Conservation (phyloP, 2,888 invertebrate genomes). For the Nudaria mundana region DNA sequence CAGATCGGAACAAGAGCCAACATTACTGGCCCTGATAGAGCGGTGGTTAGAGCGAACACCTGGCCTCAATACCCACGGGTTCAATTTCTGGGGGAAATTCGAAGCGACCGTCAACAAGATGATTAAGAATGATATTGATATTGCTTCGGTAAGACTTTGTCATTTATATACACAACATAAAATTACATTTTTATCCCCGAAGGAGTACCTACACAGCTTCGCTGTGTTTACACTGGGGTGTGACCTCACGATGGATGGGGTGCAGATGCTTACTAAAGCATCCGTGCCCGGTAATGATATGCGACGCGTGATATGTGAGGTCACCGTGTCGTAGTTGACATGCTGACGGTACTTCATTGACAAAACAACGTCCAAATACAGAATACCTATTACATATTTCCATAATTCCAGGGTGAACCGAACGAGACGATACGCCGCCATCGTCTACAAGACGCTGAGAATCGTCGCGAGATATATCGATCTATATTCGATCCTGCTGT, state of each 20-base stretch:
- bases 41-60: slow-evolving; percentile 97
- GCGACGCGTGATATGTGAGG: no score
- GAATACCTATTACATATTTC: no score
- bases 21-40: slow-evolving; percentile 92
- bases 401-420: slow-evolving; percentile 81
- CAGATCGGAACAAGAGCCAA: slow-evolving; percentile 91
- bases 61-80: slow-evolving; percentile 90
- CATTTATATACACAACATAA: no score
- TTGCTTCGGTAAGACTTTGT: slow-evolving; percentile 79
- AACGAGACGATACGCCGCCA: slow-evolving; percentile 84
- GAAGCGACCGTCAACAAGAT: slow-evolving; percentile 86
- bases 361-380: no score
- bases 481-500: slow-evolving; percentile 93
- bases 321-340: no score
- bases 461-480: slow-evolving; percentile 91
- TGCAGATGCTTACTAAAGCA: no score
- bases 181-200: no score
- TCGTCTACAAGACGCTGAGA: slow-evolving; percentile 87
- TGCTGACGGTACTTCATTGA: no score
- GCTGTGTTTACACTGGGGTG: no score
- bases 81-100: slow-evolving; percentile 98
- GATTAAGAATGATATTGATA: slow-evolving; percentile 84
- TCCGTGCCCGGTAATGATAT: no score
- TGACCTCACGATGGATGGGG: no score
- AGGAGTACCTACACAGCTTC: no score